Base-by-base conservation (phyloP, 2,797 vertebrate genomes). In the Leucoraja ocellata region DNA sequence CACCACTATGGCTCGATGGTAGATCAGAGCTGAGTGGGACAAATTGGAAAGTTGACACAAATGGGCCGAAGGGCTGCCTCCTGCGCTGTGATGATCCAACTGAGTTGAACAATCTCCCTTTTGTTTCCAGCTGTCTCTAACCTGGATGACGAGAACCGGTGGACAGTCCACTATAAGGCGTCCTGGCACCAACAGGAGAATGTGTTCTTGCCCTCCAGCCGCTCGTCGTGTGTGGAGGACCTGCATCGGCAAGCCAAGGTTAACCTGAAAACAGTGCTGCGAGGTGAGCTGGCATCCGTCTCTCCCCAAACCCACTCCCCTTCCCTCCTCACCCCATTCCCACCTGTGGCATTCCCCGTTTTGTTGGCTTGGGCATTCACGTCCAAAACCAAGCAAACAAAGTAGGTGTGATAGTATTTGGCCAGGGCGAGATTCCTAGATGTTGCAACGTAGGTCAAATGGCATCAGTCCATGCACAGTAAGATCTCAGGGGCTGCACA, bases 101-200 rank as follows among this genome's bases (percentile, higher is more conserved):
- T 84, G 84, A 88, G 61, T 16, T 2, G 6, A 74, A 13, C 58
- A 65, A 93, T 58, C 94, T 95, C 77, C 93, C 88, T 81, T 93
- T 76, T 94, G 71, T 21, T 93, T 95, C 32, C 95, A 99, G 99
- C 98, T 74, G 98, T 99, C 95, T 99, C 99, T 94, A 99, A 98
- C 96, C 96, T 99, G 95, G 99, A 99, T 32, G 98, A 99, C 96
- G 99, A 99, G 96, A 99, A 97, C 93, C 98, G 98, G 94, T 99
- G 99, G 99, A 98, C 98, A 0, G 98, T 99, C 88, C 99, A 99
- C 95, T 99, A 99, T 95, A 98, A 97, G 0, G 98, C 98, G 23
- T 98, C 98, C 0, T 99, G 98, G 98, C 99, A 99, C 94, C 98
- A 99, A 96, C 98, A 99, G 95, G 98, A 99, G 95, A 99, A 99